These are phyloP conservation scores for Heptranchias perlo DNA, from an alignment of 2,113 vertebrate genomes.

Conservation along the genomic window DNA sequence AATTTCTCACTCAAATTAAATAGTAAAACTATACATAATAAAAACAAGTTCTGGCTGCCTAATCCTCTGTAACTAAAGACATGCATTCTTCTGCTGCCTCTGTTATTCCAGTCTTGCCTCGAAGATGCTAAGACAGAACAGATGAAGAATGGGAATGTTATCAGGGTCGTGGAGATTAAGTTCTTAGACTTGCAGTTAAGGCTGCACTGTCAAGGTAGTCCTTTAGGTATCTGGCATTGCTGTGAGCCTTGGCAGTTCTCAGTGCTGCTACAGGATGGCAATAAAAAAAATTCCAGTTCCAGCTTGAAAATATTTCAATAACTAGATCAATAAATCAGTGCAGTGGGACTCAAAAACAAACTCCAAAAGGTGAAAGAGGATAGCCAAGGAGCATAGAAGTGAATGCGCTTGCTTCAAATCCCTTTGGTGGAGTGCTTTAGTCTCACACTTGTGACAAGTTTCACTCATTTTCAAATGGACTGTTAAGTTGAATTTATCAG, in stretches of 20 bases:
- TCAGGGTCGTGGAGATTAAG: background rate
- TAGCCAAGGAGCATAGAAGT: background rate
- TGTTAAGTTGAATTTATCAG: background rate
- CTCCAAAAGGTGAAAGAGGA: background rate
- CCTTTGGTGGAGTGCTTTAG: background rate
- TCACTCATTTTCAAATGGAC: background rate
- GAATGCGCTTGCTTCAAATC: background rate
- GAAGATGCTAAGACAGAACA: background rate
- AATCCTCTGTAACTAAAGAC: background rate
- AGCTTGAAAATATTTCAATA: background rate
- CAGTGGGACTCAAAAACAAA: background rate
- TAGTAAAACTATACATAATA: background rate
- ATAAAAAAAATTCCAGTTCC: background rate
- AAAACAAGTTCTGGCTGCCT: background rate
- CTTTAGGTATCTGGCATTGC: background rate
- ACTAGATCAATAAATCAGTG: background rate
- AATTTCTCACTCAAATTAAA: constrained; percentile 3
- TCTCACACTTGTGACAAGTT: background rate
- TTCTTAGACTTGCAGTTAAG: background rate
- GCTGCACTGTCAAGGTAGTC: background rate
- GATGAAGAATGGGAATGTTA: background rate
- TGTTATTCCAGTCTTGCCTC: background rate
- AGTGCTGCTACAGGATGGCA: background rate
- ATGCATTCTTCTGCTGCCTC: constrained; percentile 3
- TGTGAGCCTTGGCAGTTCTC: background rate